phyloP scores from a whole-genome alignment of 1,140 invertebrate genomes.

The Wiebesia pumilae region DNA sequence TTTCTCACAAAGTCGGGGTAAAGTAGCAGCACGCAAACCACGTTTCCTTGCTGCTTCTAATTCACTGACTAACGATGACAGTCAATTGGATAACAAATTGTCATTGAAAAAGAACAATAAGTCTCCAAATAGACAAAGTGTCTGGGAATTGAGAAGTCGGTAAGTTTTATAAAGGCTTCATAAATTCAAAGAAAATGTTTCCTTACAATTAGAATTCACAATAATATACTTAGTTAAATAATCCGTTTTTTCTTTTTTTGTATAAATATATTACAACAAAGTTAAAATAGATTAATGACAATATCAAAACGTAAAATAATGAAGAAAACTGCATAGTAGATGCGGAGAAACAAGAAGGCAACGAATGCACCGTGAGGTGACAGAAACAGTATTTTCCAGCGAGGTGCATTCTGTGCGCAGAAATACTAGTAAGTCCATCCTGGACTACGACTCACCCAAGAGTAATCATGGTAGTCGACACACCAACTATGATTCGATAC shows the following conservation, averaged over 20 bases:
- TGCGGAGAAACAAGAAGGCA: slow-evolving; percentile 76
- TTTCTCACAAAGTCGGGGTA: slow-evolving; percentile 88
- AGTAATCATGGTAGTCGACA: slow-evolving; percentile 66
- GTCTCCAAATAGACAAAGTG: slow-evolving; percentile 77
- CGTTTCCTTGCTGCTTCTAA: slow-evolving; percentile 78
- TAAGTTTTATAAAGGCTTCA: slow-evolving; percentile 57
- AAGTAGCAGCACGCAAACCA: slow-evolving; percentile 83
- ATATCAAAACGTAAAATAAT: background rate
- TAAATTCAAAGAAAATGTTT: background rate
- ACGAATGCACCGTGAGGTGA: slow-evolving; percentile 76
- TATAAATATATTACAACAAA: background rate
- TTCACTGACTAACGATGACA: slow-evolving; percentile 72
- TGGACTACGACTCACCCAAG: slow-evolving; percentile 73
- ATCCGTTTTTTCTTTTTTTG: background rate
- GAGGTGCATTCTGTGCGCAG: slow-evolving; percentile 79
- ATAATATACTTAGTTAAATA: background rate
- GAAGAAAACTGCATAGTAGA: slow-evolving; percentile 55
- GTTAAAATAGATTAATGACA: no score
- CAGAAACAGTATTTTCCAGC: slow-evolving; percentile 80
- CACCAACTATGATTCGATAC: slow-evolving; percentile 72
- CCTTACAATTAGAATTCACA: background rate
- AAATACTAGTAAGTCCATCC: slow-evolving; percentile 70
- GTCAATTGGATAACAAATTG: slow-evolving; percentile 74
- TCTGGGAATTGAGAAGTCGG: slow-evolving; percentile 79
- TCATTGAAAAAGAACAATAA: slow-evolving; percentile 76